These are phyloP conservation scores for Oxyruncus cristatus DNA, from an alignment of 2,113 vertebrate species.

Conservation along the genomic window DNA sequence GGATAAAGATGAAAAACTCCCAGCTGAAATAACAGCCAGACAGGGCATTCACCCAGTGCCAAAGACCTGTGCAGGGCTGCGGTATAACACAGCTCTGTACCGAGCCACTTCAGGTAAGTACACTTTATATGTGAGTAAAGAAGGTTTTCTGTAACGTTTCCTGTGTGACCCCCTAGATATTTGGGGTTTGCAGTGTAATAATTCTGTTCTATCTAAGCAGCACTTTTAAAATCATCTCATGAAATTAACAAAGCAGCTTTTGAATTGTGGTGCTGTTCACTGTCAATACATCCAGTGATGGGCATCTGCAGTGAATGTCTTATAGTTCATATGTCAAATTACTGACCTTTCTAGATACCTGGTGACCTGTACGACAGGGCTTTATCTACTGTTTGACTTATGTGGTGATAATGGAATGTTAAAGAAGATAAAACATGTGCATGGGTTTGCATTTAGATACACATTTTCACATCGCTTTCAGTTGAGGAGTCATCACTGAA, in stretches of 20 bases:
- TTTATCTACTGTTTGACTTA: not conserved
- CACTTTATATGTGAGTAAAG: not conserved
- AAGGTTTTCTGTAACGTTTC: not conserved
- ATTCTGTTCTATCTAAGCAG: not conserved
- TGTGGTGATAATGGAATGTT: not conserved
- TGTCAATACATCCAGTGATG: not conserved
- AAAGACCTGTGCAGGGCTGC: not conserved
- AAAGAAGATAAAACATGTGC: not conserved
- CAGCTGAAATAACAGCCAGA: not conserved
- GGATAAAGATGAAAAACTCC: not conserved
- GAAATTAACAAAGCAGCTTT: accelerated
- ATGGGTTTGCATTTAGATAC: not conserved
- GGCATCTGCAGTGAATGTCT: not conserved
- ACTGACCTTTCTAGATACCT: not conserved
- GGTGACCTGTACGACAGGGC: not conserved
- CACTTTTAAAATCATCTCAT: not conserved
- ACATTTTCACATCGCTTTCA: not conserved
- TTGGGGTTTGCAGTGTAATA: not conserved
- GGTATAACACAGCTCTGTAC: not conserved
- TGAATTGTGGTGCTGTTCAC: not conserved
- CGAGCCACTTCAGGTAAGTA: not conserved
- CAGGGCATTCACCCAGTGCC: not conserved
- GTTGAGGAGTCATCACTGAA: not conserved
- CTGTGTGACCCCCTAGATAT: not conserved
- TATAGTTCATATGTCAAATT: not conserved